phyloP scores from a whole-genome alignment of 2,888 invertebrate species.

The Pardosa pseudoannulata region DNA sequence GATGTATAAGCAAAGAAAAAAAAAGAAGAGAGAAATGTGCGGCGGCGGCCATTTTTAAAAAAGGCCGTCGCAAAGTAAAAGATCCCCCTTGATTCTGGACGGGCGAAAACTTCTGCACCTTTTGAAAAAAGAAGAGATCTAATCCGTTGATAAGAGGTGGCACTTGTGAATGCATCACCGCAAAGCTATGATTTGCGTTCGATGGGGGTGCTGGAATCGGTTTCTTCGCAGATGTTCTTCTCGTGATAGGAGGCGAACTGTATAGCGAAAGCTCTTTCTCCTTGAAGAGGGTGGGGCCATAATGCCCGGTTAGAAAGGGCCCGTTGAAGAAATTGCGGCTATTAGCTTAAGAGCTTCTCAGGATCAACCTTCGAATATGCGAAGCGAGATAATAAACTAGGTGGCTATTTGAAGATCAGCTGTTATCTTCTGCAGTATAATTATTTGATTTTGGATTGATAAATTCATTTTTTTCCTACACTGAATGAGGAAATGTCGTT shows the following conservation, averaged over 20 bases:
- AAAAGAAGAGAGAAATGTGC: not conserved
- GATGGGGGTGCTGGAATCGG: not conserved
- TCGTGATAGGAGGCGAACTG: not conserved
- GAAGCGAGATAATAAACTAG: no score
- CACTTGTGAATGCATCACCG: not conserved
- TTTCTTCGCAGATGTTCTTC: not conserved
- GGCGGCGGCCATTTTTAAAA: not conserved
- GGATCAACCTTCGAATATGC: no score
- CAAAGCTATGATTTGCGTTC: not conserved
- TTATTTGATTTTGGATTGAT: no score
- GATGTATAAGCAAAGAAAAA: not conserved
- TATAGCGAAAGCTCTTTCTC: not conserved
- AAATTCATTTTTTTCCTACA: no score
- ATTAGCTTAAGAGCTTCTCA: no score
- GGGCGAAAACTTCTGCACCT: conserved; percentile 5
- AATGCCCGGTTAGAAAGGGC: not conserved
- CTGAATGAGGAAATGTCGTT: no score
- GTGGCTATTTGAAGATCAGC: no score
- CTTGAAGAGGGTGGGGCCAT: not conserved
- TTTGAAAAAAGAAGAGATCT: not conserved
- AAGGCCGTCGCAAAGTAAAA: not conserved
- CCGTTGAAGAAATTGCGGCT: no score
- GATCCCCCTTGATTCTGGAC: not conserved
- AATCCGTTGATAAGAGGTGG: not conserved
- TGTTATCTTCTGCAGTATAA: no score